Evolutionary conservation across 2,113 vertebrate species (phyloP).

Genomic region (Pachycephala philippinensis): DNA sequence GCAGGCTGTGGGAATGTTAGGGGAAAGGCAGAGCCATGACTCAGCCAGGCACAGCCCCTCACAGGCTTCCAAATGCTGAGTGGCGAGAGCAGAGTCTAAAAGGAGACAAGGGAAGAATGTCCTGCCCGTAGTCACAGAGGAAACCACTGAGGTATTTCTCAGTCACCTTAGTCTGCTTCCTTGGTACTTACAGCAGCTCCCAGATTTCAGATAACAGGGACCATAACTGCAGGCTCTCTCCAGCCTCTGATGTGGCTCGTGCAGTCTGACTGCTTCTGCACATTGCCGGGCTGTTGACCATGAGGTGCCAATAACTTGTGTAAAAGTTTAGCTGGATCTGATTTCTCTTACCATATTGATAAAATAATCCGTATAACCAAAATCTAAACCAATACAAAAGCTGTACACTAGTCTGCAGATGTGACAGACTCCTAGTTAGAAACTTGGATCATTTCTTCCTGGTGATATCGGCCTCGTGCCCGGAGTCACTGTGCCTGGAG

Average conservation of each 20-base stretch:
- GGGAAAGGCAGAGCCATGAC: not conserved
- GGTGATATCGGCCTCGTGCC: not conserved
- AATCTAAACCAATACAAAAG: not conserved
- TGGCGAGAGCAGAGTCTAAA: not conserved
- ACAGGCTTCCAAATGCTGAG: not conserved
- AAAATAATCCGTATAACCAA: not conserved
- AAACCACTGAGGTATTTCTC: not conserved
- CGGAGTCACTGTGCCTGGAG: not conserved
- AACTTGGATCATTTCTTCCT: not conserved
- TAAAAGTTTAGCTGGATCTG: not conserved
- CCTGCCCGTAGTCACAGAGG: not conserved
- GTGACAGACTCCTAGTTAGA: not conserved
- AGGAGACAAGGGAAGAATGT: not conserved
- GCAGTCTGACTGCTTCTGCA: not conserved
- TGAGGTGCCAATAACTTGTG: not conserved
- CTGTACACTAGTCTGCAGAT: not conserved
- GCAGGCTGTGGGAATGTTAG: not conserved
- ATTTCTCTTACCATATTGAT: not conserved
- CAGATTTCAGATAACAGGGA: not conserved
- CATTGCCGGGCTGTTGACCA: not conserved
- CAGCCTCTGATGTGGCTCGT: rapidly evolving
- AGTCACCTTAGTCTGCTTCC: not conserved
- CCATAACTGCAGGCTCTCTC: not conserved
- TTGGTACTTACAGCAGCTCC: not conserved
- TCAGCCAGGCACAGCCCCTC: not conserved